Conservation (phyloP, 2,113 vertebrate genomes). For the Urocolius indicus region DNA sequence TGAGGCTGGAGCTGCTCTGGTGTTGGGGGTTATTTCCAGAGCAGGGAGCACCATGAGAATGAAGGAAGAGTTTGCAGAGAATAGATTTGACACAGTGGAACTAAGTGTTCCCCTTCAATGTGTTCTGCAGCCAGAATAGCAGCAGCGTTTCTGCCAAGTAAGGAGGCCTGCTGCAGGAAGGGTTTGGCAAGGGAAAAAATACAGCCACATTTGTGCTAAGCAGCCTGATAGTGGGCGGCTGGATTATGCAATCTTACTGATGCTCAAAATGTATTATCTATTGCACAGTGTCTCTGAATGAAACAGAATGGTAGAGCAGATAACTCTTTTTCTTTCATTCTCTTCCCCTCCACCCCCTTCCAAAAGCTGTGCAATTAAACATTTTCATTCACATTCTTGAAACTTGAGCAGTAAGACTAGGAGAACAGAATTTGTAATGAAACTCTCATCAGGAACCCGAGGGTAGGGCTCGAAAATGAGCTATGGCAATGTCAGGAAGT, state of each 20-base stretch:
- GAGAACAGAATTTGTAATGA: background rate
- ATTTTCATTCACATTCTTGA: background rate
- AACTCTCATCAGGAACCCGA: background rate
- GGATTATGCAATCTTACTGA: background rate
- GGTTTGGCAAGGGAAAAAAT: background rate
- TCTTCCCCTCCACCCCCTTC: background rate
- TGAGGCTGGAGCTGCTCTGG: background rate
- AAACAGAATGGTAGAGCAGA: background rate
- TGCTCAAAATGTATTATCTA: background rate
- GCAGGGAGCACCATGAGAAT: background rate
- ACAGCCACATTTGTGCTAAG: background rate
- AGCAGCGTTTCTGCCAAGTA: background rate
- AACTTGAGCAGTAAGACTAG: background rate
- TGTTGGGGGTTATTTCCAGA: fast-evolving
- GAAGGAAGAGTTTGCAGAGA: background rate
- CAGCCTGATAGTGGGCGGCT: constrained; percentile 52
- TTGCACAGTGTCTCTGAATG: background rate
- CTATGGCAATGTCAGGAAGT: background rate
- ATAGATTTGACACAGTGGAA: background rate
- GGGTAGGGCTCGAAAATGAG: background rate
- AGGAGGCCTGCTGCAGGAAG: constrained; percentile 39
- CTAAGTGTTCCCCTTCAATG: constrained; percentile 35
- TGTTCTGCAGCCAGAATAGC: constrained; percentile 16
- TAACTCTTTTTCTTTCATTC: background rate
- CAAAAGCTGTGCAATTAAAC: background rate